Evolutionary conservation across 2,888 invertebrate species (phyloP).

Genomic region (Nomada ruficornis): DNA sequence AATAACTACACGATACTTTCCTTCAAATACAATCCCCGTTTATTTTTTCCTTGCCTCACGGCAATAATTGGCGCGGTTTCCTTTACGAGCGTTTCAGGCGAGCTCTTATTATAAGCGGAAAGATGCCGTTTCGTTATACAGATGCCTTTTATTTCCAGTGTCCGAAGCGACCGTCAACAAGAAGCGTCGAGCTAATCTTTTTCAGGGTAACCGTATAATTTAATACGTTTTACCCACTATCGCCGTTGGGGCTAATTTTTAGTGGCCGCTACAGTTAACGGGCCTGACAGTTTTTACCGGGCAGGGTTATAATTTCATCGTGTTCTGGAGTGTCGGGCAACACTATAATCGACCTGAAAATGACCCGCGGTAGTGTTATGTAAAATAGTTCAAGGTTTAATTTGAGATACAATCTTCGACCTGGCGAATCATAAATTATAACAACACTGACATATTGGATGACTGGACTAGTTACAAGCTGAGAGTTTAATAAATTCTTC

Average conservation of each 20-base stretch:
- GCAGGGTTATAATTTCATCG: slow-evolving; percentile 34
- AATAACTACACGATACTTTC: not conserved
- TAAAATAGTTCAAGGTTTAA: not conserved
- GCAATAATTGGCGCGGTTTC: slow-evolving; percentile 44
- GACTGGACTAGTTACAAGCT: not conserved
- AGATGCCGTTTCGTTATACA: slow-evolving; percentile 53
- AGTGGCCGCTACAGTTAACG: slow-evolving; percentile 33
- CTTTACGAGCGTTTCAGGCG: slow-evolving; percentile 26
- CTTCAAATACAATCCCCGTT: slow-evolving; percentile 9
- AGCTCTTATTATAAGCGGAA: slow-evolving; percentile 36
- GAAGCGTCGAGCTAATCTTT: slow-evolving; percentile 29
- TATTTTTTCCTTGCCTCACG: not conserved
- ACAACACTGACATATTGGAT: not conserved
- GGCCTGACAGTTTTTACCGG: slow-evolving; percentile 32
- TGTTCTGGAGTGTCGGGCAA: not conserved
- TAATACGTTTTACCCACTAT: slow-evolving; percentile 55
- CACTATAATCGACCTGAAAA: slow-evolving; percentile 42
- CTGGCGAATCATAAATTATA: slow-evolving; percentile 15
- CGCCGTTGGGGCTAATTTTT: slow-evolving; percentile 47
- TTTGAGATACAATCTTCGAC: slow-evolving; percentile 12
- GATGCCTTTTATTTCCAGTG: slow-evolving; percentile 27
- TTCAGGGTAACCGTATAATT: slow-evolving; percentile 46
- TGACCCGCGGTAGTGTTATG: not conserved
- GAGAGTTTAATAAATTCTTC: too few species aligned
- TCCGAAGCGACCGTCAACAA: slow-evolving; percentile 19